Conservation (phyloP, 2,113 vertebrate species). For the Cyanoderma ruficeps region DNA sequence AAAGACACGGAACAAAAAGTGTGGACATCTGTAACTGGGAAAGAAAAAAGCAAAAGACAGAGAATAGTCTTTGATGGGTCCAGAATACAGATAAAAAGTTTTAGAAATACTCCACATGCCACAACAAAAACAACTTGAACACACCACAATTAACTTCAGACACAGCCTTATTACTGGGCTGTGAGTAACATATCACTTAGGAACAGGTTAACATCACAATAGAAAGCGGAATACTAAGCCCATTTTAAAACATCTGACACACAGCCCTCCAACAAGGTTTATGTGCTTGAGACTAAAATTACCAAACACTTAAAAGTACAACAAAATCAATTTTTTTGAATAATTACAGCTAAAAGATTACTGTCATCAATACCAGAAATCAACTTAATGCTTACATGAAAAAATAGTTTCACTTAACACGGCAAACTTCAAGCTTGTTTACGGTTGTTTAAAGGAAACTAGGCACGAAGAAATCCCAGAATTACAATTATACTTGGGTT, state of each 20-base stretch:
- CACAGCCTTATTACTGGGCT: neutral
- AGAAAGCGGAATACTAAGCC: neutral
- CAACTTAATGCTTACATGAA: neutral
- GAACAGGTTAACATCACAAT: neutral
- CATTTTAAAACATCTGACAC: neutral
- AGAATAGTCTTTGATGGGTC: neutral
- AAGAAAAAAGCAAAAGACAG: neutral
- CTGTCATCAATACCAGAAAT: neutral
- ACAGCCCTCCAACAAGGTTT: neutral
- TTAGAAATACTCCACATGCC: neutral
- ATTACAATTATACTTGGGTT: neutral
- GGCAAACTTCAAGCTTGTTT: neutral
- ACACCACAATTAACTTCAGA: neutral
- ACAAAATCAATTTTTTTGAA: neutral
- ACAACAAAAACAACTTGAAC: neutral
- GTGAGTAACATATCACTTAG: neutral
- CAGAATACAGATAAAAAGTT: neutral
- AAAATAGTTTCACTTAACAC: neutral
- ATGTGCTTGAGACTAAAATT: neutral
- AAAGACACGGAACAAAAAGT: neutral
- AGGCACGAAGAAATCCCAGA: neutral
- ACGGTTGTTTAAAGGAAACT: neutral
- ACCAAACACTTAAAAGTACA: neutral
- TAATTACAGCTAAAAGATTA: neutral
- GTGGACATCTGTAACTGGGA: neutral